Base-by-base conservation (phyloP, 2,113 vertebrate genomes). In the Urocitellus parryii region DNA sequence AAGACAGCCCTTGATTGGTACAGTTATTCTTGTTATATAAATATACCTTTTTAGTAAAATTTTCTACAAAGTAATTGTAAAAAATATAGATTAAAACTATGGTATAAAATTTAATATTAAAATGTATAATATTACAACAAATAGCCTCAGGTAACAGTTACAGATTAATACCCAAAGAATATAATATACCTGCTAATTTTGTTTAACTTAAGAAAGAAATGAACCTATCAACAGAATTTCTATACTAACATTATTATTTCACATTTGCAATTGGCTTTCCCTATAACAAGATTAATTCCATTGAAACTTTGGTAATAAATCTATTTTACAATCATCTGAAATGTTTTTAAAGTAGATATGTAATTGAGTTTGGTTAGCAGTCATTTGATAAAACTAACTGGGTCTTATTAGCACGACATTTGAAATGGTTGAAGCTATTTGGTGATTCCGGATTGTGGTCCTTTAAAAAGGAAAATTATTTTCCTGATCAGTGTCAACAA, bases 301-400 rank as follows among this genome's bases (percentile, higher is more conserved):
- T 67, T 74, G 82, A 48, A 91, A 65, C 9, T 92, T 89, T 77
- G 32, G 37, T 80, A 65, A 84, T 67, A 80, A 86, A 68, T 73
- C 18, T 32, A 22, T 90, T 93, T 88, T 78, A 20, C 51, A 91
- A 94, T 70, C 5, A 82, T 65, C 74, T 89, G 32, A 79, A 85
- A 20, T 90, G 14, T 95, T 94, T 98, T 84, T 39, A 92, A 51
- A 76, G 13, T 74, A 93, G 53, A 65, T 91, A 24, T 88, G 16
- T 89, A 94, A 74, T 65, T 92, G 58, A 93, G 11, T 88, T 90
- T 90, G 17, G 25, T 77, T 48, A 90, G 32, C 29, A 81, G 58
- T 48, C n/a, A 53, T 90, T 92, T 94, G 58, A 58, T 90, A 80
- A 5, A 92, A 92, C 27, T 58, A 65, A 78, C 22, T 94, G 29